Percentiles rank a stretch among this genome's conserved stretches.
These are phyloP conservation scores for Drosophila parabipectinata DNA, from an alignment of 1,140 invertebrate species.

Conservation along the genomic window DNA sequence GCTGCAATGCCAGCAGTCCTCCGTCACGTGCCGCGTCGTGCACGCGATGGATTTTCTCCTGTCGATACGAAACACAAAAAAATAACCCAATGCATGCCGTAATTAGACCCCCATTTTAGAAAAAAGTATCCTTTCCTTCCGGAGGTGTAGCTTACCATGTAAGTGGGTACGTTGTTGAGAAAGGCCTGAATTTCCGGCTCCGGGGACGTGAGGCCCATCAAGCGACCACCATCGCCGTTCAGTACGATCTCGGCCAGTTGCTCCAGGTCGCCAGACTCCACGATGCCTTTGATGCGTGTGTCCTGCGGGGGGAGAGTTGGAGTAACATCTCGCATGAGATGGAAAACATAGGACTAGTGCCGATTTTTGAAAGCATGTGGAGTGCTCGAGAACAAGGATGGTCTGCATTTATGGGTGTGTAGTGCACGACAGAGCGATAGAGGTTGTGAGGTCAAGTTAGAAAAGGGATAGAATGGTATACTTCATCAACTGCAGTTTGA, in stretches of 20 bases:
- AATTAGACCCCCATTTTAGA: constrained; percentile 15
- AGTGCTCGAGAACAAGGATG: constrained; percentile 29
- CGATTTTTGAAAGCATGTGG: constrained; percentile 23
- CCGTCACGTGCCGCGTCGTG: constrained; percentile 94
- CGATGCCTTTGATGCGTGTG: constrained; percentile 86
- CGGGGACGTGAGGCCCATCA: constrained; percentile 89
- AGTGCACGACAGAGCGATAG: constrained; percentile 23
- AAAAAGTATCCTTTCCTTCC: constrained; percentile 26
- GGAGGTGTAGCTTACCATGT: constrained; percentile 89
- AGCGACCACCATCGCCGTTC: constrained; percentile 92
- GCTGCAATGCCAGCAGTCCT: constrained; percentile 92
- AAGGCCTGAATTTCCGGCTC: constrained; percentile 95
- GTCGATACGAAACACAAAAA: constrained; percentile 24
- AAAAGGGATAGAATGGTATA: constrained; percentile 67
- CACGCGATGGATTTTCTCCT: constrained; percentile 95
- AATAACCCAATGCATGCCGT: constrained; percentile 15
- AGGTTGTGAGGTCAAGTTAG: constrained; percentile 29
- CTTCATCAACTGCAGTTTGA: constrained; percentile 84
- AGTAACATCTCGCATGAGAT: constrained; percentile 12
- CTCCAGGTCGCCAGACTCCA: constrained; percentile 93
- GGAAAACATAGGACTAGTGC: neutral
- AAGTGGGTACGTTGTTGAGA: constrained; percentile 94
- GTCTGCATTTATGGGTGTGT: constrained; percentile 27
- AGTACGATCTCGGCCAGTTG: constrained; percentile 94
- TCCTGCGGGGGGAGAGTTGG: constrained; percentile 77